Conservation (phyloP, 2,797 vertebrate genomes). For the Brotogeris chrysoptera region DNA sequence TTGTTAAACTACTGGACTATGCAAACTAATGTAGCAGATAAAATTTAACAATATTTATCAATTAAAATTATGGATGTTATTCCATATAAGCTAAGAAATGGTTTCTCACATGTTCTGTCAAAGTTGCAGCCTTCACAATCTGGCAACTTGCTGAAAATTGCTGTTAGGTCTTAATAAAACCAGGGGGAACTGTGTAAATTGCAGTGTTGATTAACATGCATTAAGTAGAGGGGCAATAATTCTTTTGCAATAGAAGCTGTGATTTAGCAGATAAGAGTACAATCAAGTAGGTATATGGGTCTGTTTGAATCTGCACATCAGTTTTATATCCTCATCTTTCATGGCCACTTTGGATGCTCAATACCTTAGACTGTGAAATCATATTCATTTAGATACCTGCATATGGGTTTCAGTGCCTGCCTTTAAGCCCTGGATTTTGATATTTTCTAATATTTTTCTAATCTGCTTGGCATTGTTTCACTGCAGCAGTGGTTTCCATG, state of each 20-base stretch:
- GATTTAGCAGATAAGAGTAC: conserved; percentile 14
- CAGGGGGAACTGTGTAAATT: conserved; percentile 21
- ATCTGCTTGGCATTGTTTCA: background rate
- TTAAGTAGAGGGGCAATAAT: conserved; percentile 7
- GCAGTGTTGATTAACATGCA: conserved; percentile 20
- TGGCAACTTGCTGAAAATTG: conserved; percentile 32
- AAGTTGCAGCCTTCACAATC: background rate
- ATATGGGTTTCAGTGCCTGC: background rate
- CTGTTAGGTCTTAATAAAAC: conserved; percentile 51
- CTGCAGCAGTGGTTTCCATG: background rate
- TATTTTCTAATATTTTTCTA: background rate
- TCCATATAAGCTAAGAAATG: background rate
- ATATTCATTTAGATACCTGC: background rate
- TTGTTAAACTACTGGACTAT: background rate
- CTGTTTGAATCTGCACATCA: background rate
- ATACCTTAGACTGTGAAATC: background rate
- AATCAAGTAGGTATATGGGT: background rate
- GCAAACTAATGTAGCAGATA: background rate
- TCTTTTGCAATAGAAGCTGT: background rate
- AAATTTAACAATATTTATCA: background rate
- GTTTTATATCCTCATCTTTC: background rate
- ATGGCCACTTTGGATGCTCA: background rate
- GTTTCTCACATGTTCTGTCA: background rate
- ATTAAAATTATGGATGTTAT: background rate
- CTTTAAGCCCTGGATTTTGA: background rate